These are phyloP conservation scores for Nematostella vectensis DNA, from an alignment of 92 coral and sea anemone species.

Conservation along the genomic window DNA sequence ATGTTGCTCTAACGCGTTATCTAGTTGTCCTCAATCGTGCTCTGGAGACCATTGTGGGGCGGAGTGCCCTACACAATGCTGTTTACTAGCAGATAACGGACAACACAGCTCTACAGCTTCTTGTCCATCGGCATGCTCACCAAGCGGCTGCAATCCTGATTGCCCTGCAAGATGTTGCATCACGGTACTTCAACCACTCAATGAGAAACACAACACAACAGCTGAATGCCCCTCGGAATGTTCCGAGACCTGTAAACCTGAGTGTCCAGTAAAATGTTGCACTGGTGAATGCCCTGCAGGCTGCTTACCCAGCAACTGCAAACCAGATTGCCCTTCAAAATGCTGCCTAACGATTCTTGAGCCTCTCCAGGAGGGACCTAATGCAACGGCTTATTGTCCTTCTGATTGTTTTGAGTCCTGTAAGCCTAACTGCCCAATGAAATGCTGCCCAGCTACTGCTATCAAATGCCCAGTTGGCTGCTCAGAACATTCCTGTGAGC, in stretches of 20 bases:
- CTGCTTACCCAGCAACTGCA: conserved; percentile 16
- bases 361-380: neutral
- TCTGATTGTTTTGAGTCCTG: conserved; percentile 6
- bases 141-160: conserved; percentile 12
- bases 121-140: conserved; percentile 13
- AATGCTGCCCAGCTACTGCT: conserved; percentile 20
- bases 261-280: conserved; percentile 27
- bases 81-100: too few relatives aligned
- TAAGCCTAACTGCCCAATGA: conserved; percentile 37
- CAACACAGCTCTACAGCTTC: conserved; percentile 4
- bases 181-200: too few relatives aligned
- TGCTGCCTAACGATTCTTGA: conserved; percentile 16
- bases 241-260: conserved; percentile 6
- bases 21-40: too few relatives aligned
- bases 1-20: conserved; percentile 17
- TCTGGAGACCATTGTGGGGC: too few relatives aligned
- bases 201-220: neutral
- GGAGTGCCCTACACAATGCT: too few relatives aligned
- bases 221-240: conserved; percentile 12
- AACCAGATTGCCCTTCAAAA: conserved; percentile 21
- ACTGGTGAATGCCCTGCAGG: conserved; percentile 9
- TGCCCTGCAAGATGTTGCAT: conserved; percentile 24
- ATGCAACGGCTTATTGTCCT: neutral
- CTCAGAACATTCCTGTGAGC: neutral
- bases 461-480: neutral